Evolutionary conservation across 1,140 invertebrate species (phyloP).

Genomic region (Holotrichia oblita): DNA sequence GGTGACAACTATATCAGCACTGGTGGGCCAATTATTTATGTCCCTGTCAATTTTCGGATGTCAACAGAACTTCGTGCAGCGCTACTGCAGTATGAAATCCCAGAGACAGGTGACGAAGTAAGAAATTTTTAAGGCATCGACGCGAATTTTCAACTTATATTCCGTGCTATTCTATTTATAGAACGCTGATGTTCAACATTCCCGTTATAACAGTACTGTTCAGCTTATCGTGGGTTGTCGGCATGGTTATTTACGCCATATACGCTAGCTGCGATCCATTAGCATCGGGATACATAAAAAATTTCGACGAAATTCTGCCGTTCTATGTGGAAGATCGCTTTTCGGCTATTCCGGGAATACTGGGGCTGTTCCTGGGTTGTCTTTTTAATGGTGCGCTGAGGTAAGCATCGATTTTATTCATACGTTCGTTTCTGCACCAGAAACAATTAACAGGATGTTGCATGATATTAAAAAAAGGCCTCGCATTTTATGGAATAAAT

Average conservation of each 20-base stretch:
- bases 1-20: slow-evolving; percentile 81
- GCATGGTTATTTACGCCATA: slow-evolving; percentile 86
- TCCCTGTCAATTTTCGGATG: slow-evolving; percentile 85
- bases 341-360: slow-evolving; percentile 78
- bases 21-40: slow-evolving; percentile 86
- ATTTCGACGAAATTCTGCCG: slow-evolving; percentile 84
- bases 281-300: slow-evolving; percentile 75
- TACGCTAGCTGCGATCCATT: slow-evolving; percentile 89
- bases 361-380: slow-evolving; percentile 88
- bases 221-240: slow-evolving; percentile 82
- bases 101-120: slow-evolving; percentile 75
- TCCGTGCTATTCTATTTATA: slow-evolving; percentile 59
- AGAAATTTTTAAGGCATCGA: slow-evolving; percentile 55
- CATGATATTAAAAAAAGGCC: too few relatives aligned
- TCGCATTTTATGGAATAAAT: too few relatives aligned
- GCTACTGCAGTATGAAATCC: slow-evolving; percentile 85
- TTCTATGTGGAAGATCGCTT: slow-evolving; percentile 90
- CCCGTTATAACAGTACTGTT: slow-evolving; percentile 82
- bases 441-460: too few relatives aligned
- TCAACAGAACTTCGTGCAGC: slow-evolving; percentile 87
- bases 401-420: slow-evolving; percentile 61
- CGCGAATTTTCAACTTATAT: background rate
- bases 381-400: slow-evolving; percentile 91
- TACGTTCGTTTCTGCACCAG: too few relatives aligned
- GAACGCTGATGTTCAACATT: slow-evolving; percentile 79